A percentile compares a stretch with the other conserved stretches of the same genome.
phyloP scores from a whole-genome alignment of 1,140 invertebrate genomes.

The Drosophila simulans region DNA sequence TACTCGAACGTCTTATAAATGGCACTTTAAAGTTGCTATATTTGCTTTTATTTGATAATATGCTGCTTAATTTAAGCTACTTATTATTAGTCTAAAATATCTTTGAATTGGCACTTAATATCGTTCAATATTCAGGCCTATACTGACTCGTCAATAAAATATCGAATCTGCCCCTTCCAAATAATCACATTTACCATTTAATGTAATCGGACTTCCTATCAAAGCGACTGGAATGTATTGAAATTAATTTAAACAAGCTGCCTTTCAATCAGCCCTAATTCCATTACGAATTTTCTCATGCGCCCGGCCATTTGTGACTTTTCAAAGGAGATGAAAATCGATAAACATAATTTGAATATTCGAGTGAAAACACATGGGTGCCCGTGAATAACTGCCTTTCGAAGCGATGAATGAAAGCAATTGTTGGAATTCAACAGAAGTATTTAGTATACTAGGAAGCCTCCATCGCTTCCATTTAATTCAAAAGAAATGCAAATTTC shows the following conservation, averaged over 20 bases:
- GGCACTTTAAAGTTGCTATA: no score
- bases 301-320: constrained; percentile 5
- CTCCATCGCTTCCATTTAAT: constrained; percentile 25
- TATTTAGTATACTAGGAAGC: constrained; percentile 37
- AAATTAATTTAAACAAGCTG: constrained; percentile 9
- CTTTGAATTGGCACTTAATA: no score
- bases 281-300: constrained; percentile 14
- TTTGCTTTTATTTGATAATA: no score
- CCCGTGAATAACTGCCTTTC: constrained; percentile 13
- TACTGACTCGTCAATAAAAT: no score
- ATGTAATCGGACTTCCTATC: background rate
- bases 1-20: no score
- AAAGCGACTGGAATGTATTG: constrained; percentile 1
- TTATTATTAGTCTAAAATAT: no score
- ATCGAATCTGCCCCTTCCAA: background rate
- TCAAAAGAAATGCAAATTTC: constrained; percentile 48
- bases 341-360: constrained; percentile 44
- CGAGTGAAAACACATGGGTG: constrained; percentile 28
- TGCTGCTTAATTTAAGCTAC: no score
- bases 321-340: constrained; percentile 14
- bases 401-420: constrained; percentile 36
- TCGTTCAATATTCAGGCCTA: no score
- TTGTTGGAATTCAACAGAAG: constrained; percentile 46
- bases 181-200: background rate
- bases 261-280: constrained; percentile 6